Base-by-base conservation (phyloP, 2,113 vertebrate genomes). In the Taxidea taxus region DNA sequence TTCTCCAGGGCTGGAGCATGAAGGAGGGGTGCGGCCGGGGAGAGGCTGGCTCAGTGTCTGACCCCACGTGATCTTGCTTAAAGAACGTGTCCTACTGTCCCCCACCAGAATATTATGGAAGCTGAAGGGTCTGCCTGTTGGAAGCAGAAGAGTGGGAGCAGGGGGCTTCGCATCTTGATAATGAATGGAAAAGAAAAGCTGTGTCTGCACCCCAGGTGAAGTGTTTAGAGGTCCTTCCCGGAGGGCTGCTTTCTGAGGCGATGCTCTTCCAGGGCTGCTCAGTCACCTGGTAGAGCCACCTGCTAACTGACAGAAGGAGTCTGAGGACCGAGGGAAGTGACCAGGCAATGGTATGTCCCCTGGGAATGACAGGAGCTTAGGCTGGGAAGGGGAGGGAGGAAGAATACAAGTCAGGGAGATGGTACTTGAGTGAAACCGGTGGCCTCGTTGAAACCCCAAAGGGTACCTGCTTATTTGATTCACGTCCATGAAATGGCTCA, bases 1-100 rank as follows among this genome's bases (percentile, higher is more conserved):
- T 23, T 66, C 29, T 91, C 20, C 58, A 11, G 84, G 37, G 64
- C 11, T 56, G 21, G 44, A 20, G n/a, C 3, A 0, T 3, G 42
- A 58, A 72, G 66, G 34, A 0, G 1, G 20, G 6, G 39, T 51
- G 29, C 8, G 2, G n/a, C 13, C 0, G 3, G 51, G 44, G 39
- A 31, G n/a, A 42, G 42, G 15, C 42, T n/a, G 51, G 10, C 31
- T 91, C 25, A 89, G 42, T 21, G 68, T 9, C 27, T 66, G 39
- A 80, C 27, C 27, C 12, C 23, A 64, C 7, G 34, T 20, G 60
- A 51, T 16, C 80, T 74, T 72, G 14, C 70, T 23, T 72, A 60
- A 78, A 72, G 21, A 86, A 87, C 51, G 86, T 5, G 70, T 8
- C 51, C 62, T 25, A 14, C 16, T 7, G n/a, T 3, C 15, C 13